phyloP scores from a whole-genome alignment of 2,797 vertebrate genomes.

The Lepus townsendii region DNA sequence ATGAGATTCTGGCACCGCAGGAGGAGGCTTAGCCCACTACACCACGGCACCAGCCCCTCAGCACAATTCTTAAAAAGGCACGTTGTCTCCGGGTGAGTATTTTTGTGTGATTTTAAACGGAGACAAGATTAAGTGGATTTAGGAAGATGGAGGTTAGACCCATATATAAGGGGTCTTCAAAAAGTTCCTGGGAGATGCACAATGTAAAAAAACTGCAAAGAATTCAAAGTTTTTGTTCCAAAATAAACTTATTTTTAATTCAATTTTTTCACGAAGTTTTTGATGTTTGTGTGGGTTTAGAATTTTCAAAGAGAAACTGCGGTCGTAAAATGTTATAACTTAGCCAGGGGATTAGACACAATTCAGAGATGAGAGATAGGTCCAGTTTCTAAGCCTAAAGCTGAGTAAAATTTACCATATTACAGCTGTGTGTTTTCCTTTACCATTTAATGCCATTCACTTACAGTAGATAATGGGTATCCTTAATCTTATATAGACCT shows the following conservation, averaged over 20 bases:
- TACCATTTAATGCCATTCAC: constrained; percentile 10
- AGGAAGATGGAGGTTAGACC: not conserved
- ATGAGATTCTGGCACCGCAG: too few relatives aligned
- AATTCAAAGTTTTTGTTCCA: too few relatives aligned
- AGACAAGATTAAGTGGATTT: not conserved
- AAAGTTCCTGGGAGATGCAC: not conserved
- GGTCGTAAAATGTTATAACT: not conserved
- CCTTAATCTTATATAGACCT: not conserved
- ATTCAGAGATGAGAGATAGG: not conserved
- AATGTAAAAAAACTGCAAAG: too few relatives aligned
- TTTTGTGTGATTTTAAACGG: not conserved
- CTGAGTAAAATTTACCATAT: not conserved
- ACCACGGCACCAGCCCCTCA: too few relatives aligned
- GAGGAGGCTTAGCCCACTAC: too few relatives aligned
- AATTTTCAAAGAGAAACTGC: not conserved
- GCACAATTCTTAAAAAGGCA: not conserved
- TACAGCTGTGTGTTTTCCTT: not conserved
- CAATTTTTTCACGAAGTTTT: too few relatives aligned
- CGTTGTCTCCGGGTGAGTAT: not conserved
- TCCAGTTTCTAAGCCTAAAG: not conserved
- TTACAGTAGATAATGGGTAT: not conserved
- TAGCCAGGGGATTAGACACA: not conserved
- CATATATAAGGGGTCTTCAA: not conserved
- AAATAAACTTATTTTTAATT: too few relatives aligned
- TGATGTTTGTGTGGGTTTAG: not conserved